Evolutionary conservation across 2,113 vertebrate genomes (phyloP), one percentile per base, ranked within the genome.

Genomic region (Lycaon pictus): DNA sequence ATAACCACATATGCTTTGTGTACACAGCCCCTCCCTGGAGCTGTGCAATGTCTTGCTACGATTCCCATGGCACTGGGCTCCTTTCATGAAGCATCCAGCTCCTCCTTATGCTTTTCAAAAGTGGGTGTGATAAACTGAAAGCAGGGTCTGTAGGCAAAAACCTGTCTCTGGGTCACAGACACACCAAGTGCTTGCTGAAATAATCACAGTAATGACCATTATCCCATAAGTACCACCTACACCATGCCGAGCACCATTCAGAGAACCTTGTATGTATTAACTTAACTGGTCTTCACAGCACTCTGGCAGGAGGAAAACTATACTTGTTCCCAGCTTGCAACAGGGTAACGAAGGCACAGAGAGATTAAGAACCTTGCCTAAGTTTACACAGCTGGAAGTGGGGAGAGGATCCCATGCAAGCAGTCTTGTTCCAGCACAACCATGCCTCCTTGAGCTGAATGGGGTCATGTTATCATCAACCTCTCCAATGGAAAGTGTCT

Each of bases 1-100:
- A 43, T 43, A 43, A 43, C 43, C 43, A 43, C 20, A 67, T 17
- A n/a, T 7, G 20, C 62, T 60, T 56, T 69, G 48, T 1, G 0
- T 0, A 1, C 3, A 9, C 13, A 2, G 3, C n/a, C 10, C 37
- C 62, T 71, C 37, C 79, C 60, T 0, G 0, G 15, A 7, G 3
- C 6, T 0, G 6, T 1, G 4, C 8, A 1, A 25, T 2, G 0
- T 25, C 43, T 37, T 20, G 11, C 43, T 1, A 3, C 0, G 0
- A 3, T 20, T 2, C 1, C 17, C 17, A 0, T 0, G 13, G 4
- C 7, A 0, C 76, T 6, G 27, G 27, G 35, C 77, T 63, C 37
- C 23, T 74, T 37, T 55, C 12, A 7, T 4, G 62, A 19, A 16
- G 1, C 5, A 0, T 1, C 29, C 23, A 5, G 27, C 2, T 29